Conservation (phyloP, 2,797 vertebrate genomes). For the Lates japonicus region DNA sequence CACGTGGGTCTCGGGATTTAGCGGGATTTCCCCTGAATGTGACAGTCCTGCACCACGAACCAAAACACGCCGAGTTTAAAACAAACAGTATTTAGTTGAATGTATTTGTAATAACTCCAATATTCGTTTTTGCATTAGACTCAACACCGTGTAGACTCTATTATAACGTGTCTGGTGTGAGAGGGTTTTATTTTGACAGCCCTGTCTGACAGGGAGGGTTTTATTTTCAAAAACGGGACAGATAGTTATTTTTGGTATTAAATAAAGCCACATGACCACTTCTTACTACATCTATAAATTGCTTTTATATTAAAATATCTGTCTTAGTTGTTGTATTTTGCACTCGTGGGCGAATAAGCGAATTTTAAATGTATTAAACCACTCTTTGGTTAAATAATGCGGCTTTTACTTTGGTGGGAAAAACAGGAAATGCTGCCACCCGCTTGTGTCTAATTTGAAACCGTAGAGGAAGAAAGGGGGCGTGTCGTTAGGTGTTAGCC, state of each 20-base stretch:
- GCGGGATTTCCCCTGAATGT: background rate
- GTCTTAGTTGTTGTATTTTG: background rate
- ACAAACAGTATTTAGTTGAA: too few relatives aligned
- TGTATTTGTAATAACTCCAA: rapidly evolving
- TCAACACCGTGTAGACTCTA: too few relatives aligned
- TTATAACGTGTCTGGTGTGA: too few relatives aligned
- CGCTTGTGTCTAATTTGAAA: background rate
- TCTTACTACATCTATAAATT: background rate
- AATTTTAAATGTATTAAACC: background rate
- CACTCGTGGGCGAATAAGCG: background rate
- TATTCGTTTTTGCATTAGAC: background rate
- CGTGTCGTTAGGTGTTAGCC: slow-evolving; percentile 51
- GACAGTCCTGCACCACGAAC: background rate
- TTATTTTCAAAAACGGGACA: slow-evolving; percentile 7
- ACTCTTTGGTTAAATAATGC: background rate
- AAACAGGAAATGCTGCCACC: background rate
- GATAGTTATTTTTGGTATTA: background rate
- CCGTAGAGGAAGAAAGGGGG: slow-evolving; percentile 50
- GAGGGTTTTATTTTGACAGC: slow-evolving; percentile 22
- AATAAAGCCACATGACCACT: background rate
- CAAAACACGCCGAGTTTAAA: background rate
- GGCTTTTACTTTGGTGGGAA: slow-evolving; percentile 9
- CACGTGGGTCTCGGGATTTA: slow-evolving; percentile 12
- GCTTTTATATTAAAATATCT: background rate
- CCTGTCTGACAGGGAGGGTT: background rate